Conservation (phyloP, 2,888 invertebrate genomes). For the Marasmarcha lunaedactyla region DNA sequence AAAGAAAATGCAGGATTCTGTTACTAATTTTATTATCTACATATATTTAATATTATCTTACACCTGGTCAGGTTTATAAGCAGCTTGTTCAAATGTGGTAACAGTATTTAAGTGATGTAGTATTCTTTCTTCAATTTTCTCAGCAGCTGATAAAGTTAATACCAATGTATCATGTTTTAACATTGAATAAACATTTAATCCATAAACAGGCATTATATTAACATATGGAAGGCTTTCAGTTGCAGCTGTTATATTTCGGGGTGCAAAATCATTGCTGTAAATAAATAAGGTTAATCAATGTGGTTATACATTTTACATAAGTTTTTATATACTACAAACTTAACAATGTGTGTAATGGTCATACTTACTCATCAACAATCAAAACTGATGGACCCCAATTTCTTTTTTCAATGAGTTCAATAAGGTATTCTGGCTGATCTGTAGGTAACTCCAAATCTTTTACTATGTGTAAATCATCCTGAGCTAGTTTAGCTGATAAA, state of each 20-base stretch:
- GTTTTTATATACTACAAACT: too few species aligned
- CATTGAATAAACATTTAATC: constrained; percentile 96
- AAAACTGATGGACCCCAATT: constrained; percentile 97
- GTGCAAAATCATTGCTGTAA: constrained; percentile 86
- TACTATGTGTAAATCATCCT: constrained; percentile 95
- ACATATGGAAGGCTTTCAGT: constrained; percentile 82
- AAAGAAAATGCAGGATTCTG: too few species aligned
- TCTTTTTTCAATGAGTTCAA: constrained; percentile 83
- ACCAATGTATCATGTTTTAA: constrained; percentile 95
- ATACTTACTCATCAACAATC: constrained; percentile 88
- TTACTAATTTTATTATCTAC: too few species aligned
- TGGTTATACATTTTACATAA: too few species aligned
- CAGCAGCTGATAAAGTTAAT: constrained; percentile 85
- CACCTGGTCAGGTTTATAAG: constrained; percentile 74
- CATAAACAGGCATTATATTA: constrained; percentile 96
- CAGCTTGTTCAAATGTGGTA: constrained; percentile 47
- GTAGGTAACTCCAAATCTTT: constrained; percentile 87
- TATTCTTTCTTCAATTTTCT: constrained; percentile 84
- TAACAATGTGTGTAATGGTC: too few species aligned
- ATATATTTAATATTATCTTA: constrained; percentile 27
- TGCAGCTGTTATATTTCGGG: constrained; percentile 88
- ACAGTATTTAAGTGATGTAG: constrained; percentile 76
- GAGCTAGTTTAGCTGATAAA: constrained; percentile 91
- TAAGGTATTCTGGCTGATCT: constrained; percentile 81
- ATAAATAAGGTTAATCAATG: too few species aligned